Base-by-base conservation (phyloP, 2,113 vertebrate species). In the Apeltes quadracus region DNA sequence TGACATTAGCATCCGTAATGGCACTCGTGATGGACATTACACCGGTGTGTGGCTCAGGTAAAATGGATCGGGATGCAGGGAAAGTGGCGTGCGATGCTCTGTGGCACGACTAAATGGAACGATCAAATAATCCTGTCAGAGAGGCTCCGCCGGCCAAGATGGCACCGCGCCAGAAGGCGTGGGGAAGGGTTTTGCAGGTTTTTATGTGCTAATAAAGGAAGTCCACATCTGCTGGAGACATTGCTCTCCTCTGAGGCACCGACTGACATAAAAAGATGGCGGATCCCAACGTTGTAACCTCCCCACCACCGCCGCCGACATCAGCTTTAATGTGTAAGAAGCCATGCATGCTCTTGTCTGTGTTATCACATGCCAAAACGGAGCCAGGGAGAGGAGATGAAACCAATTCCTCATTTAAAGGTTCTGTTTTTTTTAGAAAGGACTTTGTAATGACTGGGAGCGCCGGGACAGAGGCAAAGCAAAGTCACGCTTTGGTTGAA, bases 181-280 rank as follows among this genome's bases (percentile, higher is more conserved):
- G 75, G 72, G 73, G 61, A 51, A 64, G 66, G 62, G 32, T 5
- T 83, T 82, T 83, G 57, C 61, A 75, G 76, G 64, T 72, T 84
- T 88, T 87, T 84, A 81, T 78, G 78, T 72, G 75, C 84, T 86
- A 89, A 88, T 87, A 88, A 88, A 88, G 86, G 75, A 85, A 79
- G 81, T 66, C 72, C 87, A 86, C 90, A 92, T 91, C 87, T 92
- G 89, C 82, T 86, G 78, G 87, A 88, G 82, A 78, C 80, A 90
- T 89, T 70, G 61, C 73, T 84, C 83, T 85, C 81, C 85, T 89
- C 81, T 79, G 80, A 88, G 84, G 83, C 79, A 84, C 81, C 74
- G 46, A 44, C 61, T 51, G 82, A 84, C 85, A 82, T 86, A 75
- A 91, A 90, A 90, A 89, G 82, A 86, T 84, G 81, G 77, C 82